phyloP scores from a whole-genome alignment of 2,113 vertebrate genomes.

The Carassius carassius region DNA sequence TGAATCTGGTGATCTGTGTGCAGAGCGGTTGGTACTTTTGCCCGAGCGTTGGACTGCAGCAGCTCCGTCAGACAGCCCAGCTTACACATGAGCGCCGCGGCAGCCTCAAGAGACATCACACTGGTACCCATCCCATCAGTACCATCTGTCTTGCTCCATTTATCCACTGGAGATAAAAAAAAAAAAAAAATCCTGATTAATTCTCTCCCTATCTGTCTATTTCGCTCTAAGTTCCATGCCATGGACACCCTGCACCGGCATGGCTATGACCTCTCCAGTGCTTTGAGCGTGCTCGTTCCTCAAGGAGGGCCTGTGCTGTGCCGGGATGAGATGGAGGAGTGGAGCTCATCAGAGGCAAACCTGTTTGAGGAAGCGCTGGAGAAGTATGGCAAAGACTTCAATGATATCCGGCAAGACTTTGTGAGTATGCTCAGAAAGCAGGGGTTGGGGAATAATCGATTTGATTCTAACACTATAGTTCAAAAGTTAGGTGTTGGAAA shows the following conservation, averaged over 20 bases:
- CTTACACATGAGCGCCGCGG: conserved; percentile 96
- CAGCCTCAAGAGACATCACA: conserved; percentile 95
- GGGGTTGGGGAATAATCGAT: neutral
- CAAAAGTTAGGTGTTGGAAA: neutral
- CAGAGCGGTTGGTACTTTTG: conserved; percentile 95
- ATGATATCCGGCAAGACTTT: conserved; percentile 98
- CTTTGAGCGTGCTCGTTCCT: conserved; percentile 91
- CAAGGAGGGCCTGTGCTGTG: conserved; percentile 94
- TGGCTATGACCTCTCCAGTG: conserved; percentile 91
- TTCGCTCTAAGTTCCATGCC: conserved; percentile 84
- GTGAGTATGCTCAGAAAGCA: conserved; percentile 76
- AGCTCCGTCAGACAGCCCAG: conserved; percentile 96
- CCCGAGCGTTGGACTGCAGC: conserved; percentile 94
- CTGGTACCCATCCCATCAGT: conserved; percentile 74
- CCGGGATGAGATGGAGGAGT: conserved; percentile 98
- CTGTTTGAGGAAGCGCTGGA: conserved; percentile 96
- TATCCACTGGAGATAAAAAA: neutral
- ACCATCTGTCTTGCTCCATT: neutral
- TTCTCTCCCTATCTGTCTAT: neutral
- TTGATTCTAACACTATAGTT: neutral
- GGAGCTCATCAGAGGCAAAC: conserved; percentile 96
- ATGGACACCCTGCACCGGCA: conserved; percentile 95
- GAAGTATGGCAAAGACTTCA: conserved; percentile 99
- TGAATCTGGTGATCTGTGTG: conserved; percentile 34
- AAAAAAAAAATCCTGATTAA: neutral